A percentile compares a stretch with the other conserved stretches of the same genome.
phyloP scores from a whole-genome alignment of 2,797 vertebrate species.

The Oryzias sinensis region DNA sequence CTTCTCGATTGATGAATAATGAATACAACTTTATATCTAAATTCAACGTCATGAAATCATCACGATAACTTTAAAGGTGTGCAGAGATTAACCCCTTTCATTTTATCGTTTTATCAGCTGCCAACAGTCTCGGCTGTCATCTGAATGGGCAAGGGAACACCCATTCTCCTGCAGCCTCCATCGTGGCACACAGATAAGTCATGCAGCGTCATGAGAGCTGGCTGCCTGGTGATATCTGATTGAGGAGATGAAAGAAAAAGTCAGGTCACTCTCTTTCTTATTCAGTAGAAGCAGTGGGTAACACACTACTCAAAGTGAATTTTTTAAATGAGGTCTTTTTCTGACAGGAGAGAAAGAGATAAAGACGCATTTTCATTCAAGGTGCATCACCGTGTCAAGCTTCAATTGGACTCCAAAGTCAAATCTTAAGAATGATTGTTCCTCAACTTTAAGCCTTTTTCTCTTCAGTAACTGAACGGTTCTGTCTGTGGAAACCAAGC shows the following conservation, averaged over 20 bases:
- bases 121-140: conserved; percentile 57
- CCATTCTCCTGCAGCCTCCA: conserved; percentile 51
- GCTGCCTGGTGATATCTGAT: conserved; percentile 46
- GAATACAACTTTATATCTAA: background rate
- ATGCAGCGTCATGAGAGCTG: conserved; percentile 33
- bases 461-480: too few species aligned
- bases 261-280: conserved; percentile 5
- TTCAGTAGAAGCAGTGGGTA: conserved; percentile 16
- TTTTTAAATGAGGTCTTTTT: background rate
- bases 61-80: conserved; percentile 53
- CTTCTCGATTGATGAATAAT: too few species aligned
- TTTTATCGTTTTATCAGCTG: conserved; percentile 62
- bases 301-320: conserved; percentile 13
- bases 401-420: too few species aligned
- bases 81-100: conserved; percentile 44
- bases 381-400: too few species aligned
- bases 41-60: conserved; percentile 14
- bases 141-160: conserved; percentile 51
- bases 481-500: too few species aligned
- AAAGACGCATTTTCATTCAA: too few species aligned
- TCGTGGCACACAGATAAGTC: conserved; percentile 58
- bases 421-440: too few species aligned
- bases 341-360: too few species aligned
- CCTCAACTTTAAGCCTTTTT: too few species aligned
- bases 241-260: conserved; percentile 34